Conservation (phyloP, 2,888 invertebrate species). For the Drosophila mulleri region DNA sequence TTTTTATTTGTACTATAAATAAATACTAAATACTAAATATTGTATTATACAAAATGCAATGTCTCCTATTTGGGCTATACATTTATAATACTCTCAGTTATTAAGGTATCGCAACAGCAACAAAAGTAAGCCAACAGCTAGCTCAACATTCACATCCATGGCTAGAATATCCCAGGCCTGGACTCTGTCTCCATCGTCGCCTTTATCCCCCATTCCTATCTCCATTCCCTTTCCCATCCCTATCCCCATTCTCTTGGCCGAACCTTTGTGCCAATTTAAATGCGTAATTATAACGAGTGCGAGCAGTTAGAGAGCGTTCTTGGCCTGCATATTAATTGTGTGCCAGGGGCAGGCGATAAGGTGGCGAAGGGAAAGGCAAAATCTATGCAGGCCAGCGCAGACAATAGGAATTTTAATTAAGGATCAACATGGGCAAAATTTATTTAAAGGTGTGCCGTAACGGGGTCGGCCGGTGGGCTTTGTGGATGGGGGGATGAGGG, state of each 20-base stretch:
- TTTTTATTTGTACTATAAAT: background rate
- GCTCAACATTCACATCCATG: conserved; percentile 15
- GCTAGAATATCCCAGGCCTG: conserved; percentile 24
- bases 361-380: conserved; percentile 20
- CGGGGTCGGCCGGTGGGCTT: background rate
- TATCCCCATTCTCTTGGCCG: conserved; percentile 10
- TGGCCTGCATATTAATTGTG: conserved; percentile 78
- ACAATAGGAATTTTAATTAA: conserved; percentile 78
- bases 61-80: background rate
- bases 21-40: too few species aligned
- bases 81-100: background rate
- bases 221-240: background rate
- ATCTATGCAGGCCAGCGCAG: conserved; percentile 62
- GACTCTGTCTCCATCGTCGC: background rate
- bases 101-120: conserved; percentile 5
- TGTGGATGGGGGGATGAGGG: fast-evolving
- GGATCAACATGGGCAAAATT: conserved; percentile 75
- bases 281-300: conserved; percentile 80
- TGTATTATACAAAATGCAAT: too few species aligned
- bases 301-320: conserved; percentile 64
- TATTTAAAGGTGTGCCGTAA: conserved; percentile 66
- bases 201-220: background rate
- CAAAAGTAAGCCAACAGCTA: background rate
- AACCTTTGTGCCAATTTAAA: conserved; percentile 79
- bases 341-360: conserved; percentile 39